Percentiles rank a stretch among this genome's conserved stretches.
These are phyloP conservation scores for Lampropteryx suffumata DNA, from an alignment of 2,888 invertebrate genomes.

Conservation along the genomic window DNA sequence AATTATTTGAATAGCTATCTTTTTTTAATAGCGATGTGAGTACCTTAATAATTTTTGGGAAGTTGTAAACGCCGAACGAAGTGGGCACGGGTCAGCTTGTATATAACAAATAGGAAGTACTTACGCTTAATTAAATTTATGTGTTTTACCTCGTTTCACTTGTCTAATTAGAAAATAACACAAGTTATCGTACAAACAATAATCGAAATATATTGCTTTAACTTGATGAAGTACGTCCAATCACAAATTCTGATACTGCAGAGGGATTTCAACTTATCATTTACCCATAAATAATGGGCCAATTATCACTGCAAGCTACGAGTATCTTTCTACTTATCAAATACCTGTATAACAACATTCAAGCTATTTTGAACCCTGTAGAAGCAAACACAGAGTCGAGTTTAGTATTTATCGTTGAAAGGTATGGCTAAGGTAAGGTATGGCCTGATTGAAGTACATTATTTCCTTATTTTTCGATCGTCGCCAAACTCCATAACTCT, in stretches of 20 bases:
- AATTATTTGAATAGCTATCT: too few relatives aligned
- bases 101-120: too few relatives aligned
- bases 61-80: too few relatives aligned
- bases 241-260: constrained; percentile 28
- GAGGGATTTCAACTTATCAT: constrained; percentile 47
- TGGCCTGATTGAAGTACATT: constrained; percentile 59
- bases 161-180: constrained; percentile 3
- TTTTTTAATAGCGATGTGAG: too few relatives aligned
- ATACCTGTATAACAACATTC: constrained; percentile 38
- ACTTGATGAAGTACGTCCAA: constrained; percentile 35
- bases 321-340: constrained; percentile 58
- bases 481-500: constrained; percentile 69
- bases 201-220: constrained; percentile 31
- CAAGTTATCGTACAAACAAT: constrained; percentile 5
- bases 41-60: too few relatives aligned
- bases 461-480: constrained; percentile 67
- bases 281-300: constrained; percentile 61
- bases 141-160: neutral
- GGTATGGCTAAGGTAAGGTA: constrained; percentile 63
- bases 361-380: constrained; percentile 39
- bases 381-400: constrained; percentile 29
- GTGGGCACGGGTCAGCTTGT: too few relatives aligned
- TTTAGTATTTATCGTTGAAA: constrained; percentile 39
- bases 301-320: constrained; percentile 57
- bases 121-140: too few relatives aligned